A percentile compares a stretch with the other conserved stretches of the same genome.
Evolutionary conservation across 2,797 vertebrate species (phyloP).

Genomic region (Dryobates pubescens): DNA sequence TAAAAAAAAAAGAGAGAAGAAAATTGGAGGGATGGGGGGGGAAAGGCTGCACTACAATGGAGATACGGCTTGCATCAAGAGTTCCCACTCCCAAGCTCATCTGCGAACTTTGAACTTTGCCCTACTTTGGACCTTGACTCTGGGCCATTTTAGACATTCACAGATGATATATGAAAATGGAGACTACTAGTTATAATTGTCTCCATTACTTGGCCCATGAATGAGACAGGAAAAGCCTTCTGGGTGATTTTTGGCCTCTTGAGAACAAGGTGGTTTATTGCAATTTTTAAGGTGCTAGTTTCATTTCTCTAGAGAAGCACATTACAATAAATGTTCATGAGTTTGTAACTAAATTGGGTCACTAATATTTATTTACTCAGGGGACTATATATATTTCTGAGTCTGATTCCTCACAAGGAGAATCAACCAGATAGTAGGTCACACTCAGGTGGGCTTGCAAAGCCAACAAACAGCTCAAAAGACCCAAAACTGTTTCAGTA

Average conservation of each 20-base stretch:
- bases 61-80: background rate
- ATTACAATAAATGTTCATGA: background rate
- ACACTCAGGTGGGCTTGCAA: background rate
- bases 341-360: background rate
- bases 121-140: background rate
- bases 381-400: background rate
- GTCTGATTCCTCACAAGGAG: background rate
- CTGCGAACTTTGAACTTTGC: background rate
- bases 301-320: background rate
- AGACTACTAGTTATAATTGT: background rate
- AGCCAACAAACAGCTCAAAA: background rate
- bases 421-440: background rate
- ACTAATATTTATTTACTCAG: background rate
- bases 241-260: background rate
- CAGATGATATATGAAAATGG: background rate
- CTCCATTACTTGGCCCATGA: background rate
- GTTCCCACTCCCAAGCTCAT: fast-evolving
- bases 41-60: background rate
- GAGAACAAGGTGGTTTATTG: background rate
- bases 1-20: no score
- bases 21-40: no score
- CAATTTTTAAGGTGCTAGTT: background rate
- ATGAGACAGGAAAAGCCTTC: background rate
- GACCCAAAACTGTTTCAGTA: background rate
- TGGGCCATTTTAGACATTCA: background rate